These are phyloP conservation scores for Diuraphis noxia DNA, from an alignment of 1,140 invertebrate genomes.

Conservation along the genomic window DNA sequence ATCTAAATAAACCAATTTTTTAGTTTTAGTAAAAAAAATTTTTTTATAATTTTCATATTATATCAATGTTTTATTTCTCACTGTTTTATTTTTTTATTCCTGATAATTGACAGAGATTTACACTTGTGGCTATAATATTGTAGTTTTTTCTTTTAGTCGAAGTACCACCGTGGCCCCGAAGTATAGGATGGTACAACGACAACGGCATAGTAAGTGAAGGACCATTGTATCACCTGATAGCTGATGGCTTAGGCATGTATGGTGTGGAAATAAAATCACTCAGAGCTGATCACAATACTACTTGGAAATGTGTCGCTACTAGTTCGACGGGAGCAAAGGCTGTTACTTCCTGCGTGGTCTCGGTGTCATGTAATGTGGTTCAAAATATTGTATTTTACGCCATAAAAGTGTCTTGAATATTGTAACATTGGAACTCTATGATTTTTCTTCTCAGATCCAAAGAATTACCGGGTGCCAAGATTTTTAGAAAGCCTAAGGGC, in stretches of 20 bases:
- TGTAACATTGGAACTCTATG: not conserved
- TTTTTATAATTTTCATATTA: not conserved
- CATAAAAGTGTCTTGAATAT: not conserved
- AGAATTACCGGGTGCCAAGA: conserved; percentile 83
- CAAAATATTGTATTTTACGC: not conserved
- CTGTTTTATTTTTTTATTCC: not conserved
- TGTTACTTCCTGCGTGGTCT: conserved; percentile 71
- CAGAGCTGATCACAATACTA: conserved; percentile 79
- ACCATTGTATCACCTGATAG: conserved; percentile 70
- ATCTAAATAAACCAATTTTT: not conserved
- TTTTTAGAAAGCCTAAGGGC: conserved; percentile 88
- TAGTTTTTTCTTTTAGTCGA: conserved; percentile 63
- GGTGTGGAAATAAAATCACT: conserved; percentile 73
- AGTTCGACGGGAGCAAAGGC: conserved; percentile 72
- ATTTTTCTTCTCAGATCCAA: conserved; percentile 72
- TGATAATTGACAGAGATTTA: not conserved
- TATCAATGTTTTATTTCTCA: not conserved
- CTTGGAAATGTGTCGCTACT: conserved; percentile 85
- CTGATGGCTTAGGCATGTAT: conserved; percentile 79
- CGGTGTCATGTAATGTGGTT: conserved; percentile 70
- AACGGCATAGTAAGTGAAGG: conserved; percentile 71
- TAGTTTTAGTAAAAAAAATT: too few relatives aligned
- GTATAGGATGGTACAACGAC: conserved; percentile 82
- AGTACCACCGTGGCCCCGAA: conserved; percentile 80
- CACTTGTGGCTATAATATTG: not conserved